These are phyloP conservation scores for Plecturocebus donacophilus DNA, from an alignment of 2,113 vertebrate species.

Conservation along the genomic window DNA sequence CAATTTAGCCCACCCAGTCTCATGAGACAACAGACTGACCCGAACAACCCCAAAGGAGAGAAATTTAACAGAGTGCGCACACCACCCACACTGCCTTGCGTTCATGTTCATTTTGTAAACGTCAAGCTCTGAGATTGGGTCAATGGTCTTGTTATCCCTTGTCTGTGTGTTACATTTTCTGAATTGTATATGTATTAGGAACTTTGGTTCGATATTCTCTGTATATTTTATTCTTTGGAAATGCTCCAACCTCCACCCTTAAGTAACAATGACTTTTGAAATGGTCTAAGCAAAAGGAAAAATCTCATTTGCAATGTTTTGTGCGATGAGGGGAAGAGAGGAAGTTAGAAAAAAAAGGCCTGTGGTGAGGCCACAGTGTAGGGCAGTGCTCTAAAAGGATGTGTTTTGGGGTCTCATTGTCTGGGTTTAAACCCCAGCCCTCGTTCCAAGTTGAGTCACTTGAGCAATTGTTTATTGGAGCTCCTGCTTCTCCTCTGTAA, in stretches of 20 bases:
- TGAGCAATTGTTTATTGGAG: not conserved
- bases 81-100: not conserved
- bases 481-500: not conserved
- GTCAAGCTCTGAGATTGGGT: not conserved
- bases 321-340: not conserved
- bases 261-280: conserved; percentile 65
- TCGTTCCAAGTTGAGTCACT: not conserved
- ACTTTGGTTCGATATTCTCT: not conserved
- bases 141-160: not conserved
- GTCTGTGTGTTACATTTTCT: not conserved
- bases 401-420: not conserved
- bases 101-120: not conserved
- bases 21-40: not conserved
- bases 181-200: not conserved
- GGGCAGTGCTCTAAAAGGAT: not conserved
- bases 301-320: conserved; percentile 1
- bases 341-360: conserved; percentile 8
- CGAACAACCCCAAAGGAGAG: not conserved
- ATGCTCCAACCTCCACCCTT: not conserved
- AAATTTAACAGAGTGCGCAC: not conserved
- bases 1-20: not conserved
- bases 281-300: conserved; percentile 47
- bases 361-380: not conserved
- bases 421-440: not conserved
- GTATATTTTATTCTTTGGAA: conserved; percentile 48